Conservation (phyloP, 2,113 vertebrate genomes). For the Melanerpes aurifrons region DNA sequence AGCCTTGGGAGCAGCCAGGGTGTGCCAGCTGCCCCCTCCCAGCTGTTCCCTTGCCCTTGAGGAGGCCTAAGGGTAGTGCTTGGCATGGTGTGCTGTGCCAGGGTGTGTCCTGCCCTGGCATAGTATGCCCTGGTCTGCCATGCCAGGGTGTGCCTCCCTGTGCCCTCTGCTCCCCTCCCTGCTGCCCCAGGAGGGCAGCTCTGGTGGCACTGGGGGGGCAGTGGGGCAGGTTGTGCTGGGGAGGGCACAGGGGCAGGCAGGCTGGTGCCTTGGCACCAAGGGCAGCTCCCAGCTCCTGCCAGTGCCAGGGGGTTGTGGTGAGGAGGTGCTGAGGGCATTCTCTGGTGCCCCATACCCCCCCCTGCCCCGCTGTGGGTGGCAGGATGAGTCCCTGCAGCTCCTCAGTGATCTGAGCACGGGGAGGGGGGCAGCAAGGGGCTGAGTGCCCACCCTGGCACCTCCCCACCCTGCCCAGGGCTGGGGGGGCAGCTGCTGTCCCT, state of each 20-base stretch:
- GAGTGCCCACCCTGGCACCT: rapidly evolving
- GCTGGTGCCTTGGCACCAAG: too few species aligned
- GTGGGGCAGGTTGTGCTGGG: neutral
- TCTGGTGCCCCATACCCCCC: neutral
- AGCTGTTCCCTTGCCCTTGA: neutral
- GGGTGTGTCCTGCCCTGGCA: too few species aligned
- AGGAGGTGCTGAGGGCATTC: neutral
- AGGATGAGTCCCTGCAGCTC: neutral
- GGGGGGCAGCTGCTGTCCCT: rapidly evolving
- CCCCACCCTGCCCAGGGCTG: neutral
- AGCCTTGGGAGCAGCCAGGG: neutral
- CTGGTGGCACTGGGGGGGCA: rapidly evolving
- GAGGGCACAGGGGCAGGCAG: too few species aligned
- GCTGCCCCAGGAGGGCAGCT: neutral
- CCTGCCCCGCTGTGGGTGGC: neutral
- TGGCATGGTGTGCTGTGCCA: too few species aligned
- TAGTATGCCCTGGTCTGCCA: too few species aligned
- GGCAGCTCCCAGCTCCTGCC: too few species aligned
- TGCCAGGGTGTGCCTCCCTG: neutral
- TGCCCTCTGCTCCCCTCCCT: neutral
- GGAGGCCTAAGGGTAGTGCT: too few species aligned
- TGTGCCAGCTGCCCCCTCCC: neutral
- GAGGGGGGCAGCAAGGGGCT: neutral
- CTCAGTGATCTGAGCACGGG: rapidly evolving
- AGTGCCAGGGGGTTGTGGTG: neutral